A percentile compares a stretch with the other conserved stretches of the same genome.
Conservation (phyloP, 2,113 vertebrate species). For the Petromus typicus region DNA sequence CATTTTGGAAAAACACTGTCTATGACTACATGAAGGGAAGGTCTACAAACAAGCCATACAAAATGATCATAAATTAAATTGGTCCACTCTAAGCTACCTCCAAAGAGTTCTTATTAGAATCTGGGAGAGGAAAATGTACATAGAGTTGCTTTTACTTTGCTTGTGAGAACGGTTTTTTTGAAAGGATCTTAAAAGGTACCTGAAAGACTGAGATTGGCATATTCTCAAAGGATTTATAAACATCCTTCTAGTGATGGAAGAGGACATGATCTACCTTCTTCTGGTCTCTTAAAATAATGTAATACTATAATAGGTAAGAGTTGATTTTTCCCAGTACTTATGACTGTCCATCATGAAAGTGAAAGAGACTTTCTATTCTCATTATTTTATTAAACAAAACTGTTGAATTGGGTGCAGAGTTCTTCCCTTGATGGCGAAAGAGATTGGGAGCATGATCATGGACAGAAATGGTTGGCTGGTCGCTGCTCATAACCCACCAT, state of each 20-base stretch:
- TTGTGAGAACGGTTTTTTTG: slow-evolving; percentile 43
- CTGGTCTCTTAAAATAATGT: background rate
- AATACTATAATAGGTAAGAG: background rate
- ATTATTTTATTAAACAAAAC: slow-evolving; percentile 40
- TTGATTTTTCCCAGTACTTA: background rate
- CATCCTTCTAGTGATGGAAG: slow-evolving; percentile 17
- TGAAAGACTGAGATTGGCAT: background rate
- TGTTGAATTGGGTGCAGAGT: background rate
- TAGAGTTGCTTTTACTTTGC: slow-evolving; percentile 36
- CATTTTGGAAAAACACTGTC: background rate
- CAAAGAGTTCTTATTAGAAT: slow-evolving; percentile 67
- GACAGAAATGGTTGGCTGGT: no score
- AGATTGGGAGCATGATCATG: no score
- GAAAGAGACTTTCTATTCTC: background rate
- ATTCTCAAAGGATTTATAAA: slow-evolving; percentile 73
- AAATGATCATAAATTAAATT: slow-evolving; percentile 2
- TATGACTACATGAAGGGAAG: background rate
- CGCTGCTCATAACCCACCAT: no score
- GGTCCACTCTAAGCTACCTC: slow-evolving; percentile 32
- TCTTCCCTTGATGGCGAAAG: no score
- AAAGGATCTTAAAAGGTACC: slow-evolving; percentile 33
- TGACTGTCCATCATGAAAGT: background rate
- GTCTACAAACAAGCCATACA: background rate
- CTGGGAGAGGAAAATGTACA: slow-evolving; percentile 59
- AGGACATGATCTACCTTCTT: slow-evolving; percentile 56